Percentiles rank a stretch among this genome's conserved stretches.
Conservation (phyloP, 2,113 vertebrate genomes). For the Chlorocebus sabaeus region DNA sequence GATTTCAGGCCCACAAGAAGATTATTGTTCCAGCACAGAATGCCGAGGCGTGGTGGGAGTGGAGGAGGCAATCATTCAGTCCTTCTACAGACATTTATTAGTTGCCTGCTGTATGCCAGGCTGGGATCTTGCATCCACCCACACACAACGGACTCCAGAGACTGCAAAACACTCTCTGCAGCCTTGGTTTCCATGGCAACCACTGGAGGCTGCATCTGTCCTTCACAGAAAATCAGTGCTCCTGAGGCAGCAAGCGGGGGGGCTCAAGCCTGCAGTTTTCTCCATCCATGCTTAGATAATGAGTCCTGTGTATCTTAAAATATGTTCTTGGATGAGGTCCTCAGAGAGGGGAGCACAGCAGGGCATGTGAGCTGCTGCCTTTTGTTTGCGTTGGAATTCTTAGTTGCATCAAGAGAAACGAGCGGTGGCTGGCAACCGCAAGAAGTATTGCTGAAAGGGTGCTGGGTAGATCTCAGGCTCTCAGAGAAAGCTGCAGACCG, state of each 20-base stretch:
- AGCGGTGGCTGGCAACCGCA: background rate
- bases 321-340: background rate
- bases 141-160: background rate
- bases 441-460: background rate
- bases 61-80: background rate
- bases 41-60: background rate
- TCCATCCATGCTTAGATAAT: rapidly evolving
- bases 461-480: background rate
- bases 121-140: background rate
- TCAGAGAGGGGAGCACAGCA: background rate
- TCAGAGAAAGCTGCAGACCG: background rate
- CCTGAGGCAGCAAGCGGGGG: rapidly evolving
- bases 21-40: background rate
- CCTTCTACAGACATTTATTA: background rate
- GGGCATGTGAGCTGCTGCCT: background rate
- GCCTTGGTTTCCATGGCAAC: background rate
- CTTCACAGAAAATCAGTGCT: background rate
- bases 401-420: background rate
- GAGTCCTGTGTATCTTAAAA: background rate
- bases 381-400: background rate
- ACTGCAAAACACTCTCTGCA: background rate
- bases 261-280: background rate
- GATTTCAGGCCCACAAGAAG: background rate
- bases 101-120: background rate
- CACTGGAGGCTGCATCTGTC: background rate